Evolutionary conservation across 2,113 vertebrate genomes (phyloP), one percentile per base, ranked within the genome.

Genomic region (Callocephalon fimbriatum): DNA sequence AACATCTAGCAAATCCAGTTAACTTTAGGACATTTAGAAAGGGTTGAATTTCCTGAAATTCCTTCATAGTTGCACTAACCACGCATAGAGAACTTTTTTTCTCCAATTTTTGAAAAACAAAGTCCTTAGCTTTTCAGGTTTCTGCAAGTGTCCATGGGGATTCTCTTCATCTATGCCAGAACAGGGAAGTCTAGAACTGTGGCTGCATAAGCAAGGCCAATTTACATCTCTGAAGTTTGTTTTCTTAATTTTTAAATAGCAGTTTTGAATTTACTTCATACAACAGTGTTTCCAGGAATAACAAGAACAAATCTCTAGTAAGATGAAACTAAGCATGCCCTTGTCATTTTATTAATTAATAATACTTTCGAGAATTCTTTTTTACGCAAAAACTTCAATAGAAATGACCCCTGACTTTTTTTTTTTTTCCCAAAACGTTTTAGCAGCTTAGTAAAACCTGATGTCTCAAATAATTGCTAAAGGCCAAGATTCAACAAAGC

Each of bases 401-500:
- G 88, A 76, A 80, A 56, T 63, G 1, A 59, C 44, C 50, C 12
- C 10, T 74, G 51, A 3, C 9, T 38, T 81, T 47, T 47, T 51
- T 51, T 54, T 62, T 85, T 78, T 65, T 67, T 27, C 1, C 13
- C 9, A 38, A 92, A 89, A 82, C 1, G 0, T 75, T 81, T 95
- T 78, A 86, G 7, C 42, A 85, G 31, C 40, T 85, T 86, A 75
- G 22, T 65, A 78, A 89, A 96, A 86, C 21, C 47, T 65, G 21
- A 31, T 82, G 27, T 66, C 58, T 90, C 45, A 91, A 72, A 71
- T 79, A 79, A 90, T 70, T 88, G 70, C 53, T 45, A 72, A 87
- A 82, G 78, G 48, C 91, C 58, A 94, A 66, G 48, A 91, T 82
- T 75, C 70, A 62, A 38, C 20, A 88, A 93, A 90, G 12, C 22